phyloP scores from a whole-genome alignment of 2,113 vertebrate species.

The Struthio camelus region DNA sequence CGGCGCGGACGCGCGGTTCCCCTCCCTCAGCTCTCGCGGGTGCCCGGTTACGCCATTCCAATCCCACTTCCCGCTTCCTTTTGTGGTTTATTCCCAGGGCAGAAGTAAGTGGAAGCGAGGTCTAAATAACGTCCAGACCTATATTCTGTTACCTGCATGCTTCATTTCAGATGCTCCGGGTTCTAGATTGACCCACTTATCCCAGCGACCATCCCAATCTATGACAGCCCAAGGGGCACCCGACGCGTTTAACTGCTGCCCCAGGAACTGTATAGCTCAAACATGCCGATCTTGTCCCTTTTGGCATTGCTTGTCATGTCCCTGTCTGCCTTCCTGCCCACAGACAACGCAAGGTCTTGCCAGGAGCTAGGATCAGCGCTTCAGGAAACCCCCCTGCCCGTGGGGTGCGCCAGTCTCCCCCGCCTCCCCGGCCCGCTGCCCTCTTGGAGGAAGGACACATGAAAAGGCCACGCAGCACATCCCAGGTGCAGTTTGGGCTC shows the following conservation, averaged over 20 bases:
- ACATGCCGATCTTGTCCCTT: neutral
- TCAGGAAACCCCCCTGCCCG: neutral
- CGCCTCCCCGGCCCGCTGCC: neutral
- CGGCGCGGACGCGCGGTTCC: no score
- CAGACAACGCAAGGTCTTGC: neutral
- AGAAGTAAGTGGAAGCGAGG: neutral
- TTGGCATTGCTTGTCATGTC: neutral
- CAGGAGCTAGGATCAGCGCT: no score
- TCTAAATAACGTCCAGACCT: accelerated
- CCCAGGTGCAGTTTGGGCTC: neutral
- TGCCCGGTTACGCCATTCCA: neutral
- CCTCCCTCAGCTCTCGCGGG: no score
- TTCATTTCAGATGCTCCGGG: accelerated
- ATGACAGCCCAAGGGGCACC: neutral
- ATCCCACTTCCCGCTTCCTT: neutral
- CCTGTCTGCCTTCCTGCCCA: neutral
- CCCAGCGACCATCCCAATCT: neutral
- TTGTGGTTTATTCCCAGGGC: neutral
- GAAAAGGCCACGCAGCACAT: no score
- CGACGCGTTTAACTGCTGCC: no score
- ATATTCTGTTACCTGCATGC: accelerated
- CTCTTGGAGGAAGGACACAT: neutral
- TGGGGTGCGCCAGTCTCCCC: neutral
- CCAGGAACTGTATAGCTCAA: neutral
- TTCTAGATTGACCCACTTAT: neutral